Base-by-base conservation (phyloP, 2,797 vertebrate species). In the Acanthiza pusilla region DNA sequence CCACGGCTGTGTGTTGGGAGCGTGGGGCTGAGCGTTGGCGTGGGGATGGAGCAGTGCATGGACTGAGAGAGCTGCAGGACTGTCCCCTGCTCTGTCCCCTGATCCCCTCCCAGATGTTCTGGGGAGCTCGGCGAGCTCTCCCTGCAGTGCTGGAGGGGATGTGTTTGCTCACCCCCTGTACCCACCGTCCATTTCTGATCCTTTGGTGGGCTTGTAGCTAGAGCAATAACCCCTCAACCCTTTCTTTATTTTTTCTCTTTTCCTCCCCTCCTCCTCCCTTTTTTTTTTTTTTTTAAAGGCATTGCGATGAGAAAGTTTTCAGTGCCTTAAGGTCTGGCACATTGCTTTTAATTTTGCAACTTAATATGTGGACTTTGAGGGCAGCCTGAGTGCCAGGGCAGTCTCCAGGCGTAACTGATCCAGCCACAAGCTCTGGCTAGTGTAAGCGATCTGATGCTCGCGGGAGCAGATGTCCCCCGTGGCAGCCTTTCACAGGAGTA, bases 401-500 rank as follows among this genome's bases (percentile, higher is more conserved):
- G 66, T 5, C 45, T 75, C 13, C 40, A 1, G 9, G 20, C 0
- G 57, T 40, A 93, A 63, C 29, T 42, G 83, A 66, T 72, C 34
- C 34, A 61, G 84, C 54, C 17, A 18, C 43, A 62, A 40, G 30
- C 60, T 89, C 78, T 85, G 93, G 73, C 81, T 77, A 84, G 65
- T 30, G 89, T 91, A 62, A 94, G 58, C 12, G 96, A 96, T 90
- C 78, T 26, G 83, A 89, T 95, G 14, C 74, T 81, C 26, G 74
- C 94, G 58, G 63, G 22, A 92, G 94, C 85, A 93, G 94, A 97
- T 96, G 94, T 96, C 94, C 10, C n/a, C 61, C 57, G 5, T 43
- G 85, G 87, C 94, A 97, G 93, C 93, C 92, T 96, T 80, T 96
- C 93, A 82, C 36, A 95, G 90, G 66, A 71, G 38, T 29, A 16